These are phyloP conservation scores for Pentalonia nigronervosa DNA, from an alignment of 1,140 invertebrate genomes.

Conservation along the genomic window DNA sequence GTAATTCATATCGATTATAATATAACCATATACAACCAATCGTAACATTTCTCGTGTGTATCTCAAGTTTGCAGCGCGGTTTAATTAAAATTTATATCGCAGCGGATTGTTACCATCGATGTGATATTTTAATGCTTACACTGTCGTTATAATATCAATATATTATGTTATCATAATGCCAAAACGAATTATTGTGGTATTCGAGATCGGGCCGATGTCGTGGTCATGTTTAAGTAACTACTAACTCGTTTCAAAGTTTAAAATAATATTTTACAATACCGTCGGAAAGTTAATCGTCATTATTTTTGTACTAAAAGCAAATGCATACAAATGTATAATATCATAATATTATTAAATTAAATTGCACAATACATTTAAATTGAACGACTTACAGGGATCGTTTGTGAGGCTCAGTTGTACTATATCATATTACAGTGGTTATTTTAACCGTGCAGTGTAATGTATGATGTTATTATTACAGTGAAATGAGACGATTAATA, in stretches of 20 bases:
- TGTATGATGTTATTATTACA: not conserved
- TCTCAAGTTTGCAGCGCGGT: not conserved
- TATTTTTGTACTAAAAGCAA: not conserved
- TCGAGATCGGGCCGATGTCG: not conserved
- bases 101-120: not conserved
- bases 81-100: slow-evolving; percentile 5
- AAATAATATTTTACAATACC: not conserved
- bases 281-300: not conserved
- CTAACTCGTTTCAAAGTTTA: not conserved
- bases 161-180: not conserved
- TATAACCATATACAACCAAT: not conserved
- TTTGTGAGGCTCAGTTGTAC: not conserved
- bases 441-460: not conserved
- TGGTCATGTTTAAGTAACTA: not conserved
- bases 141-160: not conserved
- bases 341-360: not conserved
- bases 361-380: not conserved
- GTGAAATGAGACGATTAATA: not conserved
- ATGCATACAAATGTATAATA: not conserved
- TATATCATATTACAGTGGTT: not conserved
- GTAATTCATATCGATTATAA: not conserved
- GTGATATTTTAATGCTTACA: not conserved
- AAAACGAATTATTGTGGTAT: not conserved
- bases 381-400: not conserved
- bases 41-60: not conserved